Evolutionary conservation across 2,888 invertebrate species (phyloP).

Genomic region (Oxytorus armatus): DNA sequence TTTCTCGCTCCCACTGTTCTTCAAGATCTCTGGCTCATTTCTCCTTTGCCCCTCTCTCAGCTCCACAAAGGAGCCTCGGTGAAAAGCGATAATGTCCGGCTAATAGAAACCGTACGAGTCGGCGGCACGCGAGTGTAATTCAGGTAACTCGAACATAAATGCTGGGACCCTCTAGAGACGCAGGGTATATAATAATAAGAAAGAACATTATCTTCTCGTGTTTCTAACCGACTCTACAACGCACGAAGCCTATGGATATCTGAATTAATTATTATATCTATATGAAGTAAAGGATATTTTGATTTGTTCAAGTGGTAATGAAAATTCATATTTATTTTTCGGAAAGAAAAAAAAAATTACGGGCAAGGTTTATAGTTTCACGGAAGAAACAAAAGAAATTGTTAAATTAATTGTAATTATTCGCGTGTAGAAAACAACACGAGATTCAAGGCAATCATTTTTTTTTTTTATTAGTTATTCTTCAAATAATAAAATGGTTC

Average conservation of each 20-base stretch:
- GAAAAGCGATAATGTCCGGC: constrained; percentile 66
- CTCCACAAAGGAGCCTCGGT: constrained; percentile 7
- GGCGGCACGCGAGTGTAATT: constrained; percentile 69
- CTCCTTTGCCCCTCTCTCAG: neutral
- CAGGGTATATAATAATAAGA: constrained; percentile 50
- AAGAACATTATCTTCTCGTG: constrained; percentile 56
- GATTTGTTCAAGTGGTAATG: too few species aligned
- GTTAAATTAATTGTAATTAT: constrained; percentile 24
- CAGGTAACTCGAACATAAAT: constrained; percentile 65
- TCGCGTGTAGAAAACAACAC: neutral
- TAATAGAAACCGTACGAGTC: constrained; percentile 69
- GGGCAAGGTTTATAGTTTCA: neutral
- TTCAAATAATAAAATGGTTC: too few species aligned
- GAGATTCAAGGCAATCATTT: neutral
- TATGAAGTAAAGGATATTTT: neutral
- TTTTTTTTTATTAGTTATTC: neutral
- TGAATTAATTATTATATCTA: constrained; percentile 58
- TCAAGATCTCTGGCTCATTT: neutral
- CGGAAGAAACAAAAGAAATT: constrained; percentile 1
- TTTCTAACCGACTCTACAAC: constrained; percentile 24
- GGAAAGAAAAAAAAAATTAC: too few species aligned
- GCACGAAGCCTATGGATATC: constrained; percentile 46
- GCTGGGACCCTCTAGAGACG: constrained; percentile 32
- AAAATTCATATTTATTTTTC: too few species aligned
- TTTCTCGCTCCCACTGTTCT: constrained; percentile 13